These are phyloP conservation scores for Threskiornis aethiopicus DNA, from an alignment of 2,797 vertebrate species.

Conservation along the genomic window DNA sequence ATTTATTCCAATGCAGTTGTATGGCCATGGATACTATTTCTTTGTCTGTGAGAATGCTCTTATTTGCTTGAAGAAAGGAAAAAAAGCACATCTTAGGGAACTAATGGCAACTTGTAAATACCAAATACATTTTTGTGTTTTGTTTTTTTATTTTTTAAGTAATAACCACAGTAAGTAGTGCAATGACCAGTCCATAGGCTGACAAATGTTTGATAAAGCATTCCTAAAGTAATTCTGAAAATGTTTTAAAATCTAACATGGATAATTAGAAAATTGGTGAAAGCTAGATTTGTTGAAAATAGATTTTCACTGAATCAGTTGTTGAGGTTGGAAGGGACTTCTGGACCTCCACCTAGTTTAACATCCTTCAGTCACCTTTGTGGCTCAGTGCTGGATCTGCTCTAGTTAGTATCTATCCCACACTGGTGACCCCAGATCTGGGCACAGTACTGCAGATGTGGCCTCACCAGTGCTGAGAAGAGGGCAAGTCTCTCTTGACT, in stretches of 20 bases:
- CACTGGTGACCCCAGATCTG: neutral
- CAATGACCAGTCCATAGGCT: neutral
- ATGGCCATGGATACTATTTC: neutral
- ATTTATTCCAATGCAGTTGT: neutral
- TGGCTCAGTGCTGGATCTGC: neutral
- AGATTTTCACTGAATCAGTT: neutral
- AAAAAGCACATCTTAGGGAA: neutral
- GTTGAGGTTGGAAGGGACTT: neutral
- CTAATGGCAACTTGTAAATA: neutral
- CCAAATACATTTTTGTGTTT: neutral
- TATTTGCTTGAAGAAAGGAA: neutral
- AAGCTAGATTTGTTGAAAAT: neutral
- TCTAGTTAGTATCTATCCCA: neutral
- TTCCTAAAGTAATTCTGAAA: neutral
- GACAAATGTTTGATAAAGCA: neutral
- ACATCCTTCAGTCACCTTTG: neutral
- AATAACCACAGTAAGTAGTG: neutral
- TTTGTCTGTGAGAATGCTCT: neutral
- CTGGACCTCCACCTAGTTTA: neutral
- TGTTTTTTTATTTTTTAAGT: neutral
- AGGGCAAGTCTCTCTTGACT: neutral
- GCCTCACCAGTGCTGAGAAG: neutral
- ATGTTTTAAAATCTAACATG: neutral
- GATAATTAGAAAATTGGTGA: neutral
- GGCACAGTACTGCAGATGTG: neutral